Percentiles rank a stretch among this genome's conserved stretches.
Evolutionary conservation across 2,797 vertebrate genomes (phyloP).

Genomic region (Poeciliopsis presidionis): DNA sequence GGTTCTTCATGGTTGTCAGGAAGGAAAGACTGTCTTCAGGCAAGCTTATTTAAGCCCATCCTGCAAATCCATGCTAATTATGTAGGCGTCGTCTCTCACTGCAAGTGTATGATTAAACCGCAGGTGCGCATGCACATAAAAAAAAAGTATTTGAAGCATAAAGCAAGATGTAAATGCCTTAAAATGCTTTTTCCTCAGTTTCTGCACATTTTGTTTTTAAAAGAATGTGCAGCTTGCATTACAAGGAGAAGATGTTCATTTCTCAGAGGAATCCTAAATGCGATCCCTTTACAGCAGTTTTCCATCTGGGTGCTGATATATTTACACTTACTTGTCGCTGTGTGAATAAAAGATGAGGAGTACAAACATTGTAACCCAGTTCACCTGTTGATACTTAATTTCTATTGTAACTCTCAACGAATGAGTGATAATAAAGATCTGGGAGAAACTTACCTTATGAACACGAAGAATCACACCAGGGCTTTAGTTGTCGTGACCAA

Average conservation of each 20-base stretch:
- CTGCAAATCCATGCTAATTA: constrained; percentile 36
- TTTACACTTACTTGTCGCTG: neutral
- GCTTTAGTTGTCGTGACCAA: constrained; percentile 13
- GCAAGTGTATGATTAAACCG: constrained; percentile 18
- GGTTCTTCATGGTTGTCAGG: constrained; percentile 4
- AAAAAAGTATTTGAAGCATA: constrained; percentile 12
- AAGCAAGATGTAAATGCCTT: constrained; percentile 35
- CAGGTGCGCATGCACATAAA: constrained; percentile 25
- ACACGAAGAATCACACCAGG: constrained; percentile 10
- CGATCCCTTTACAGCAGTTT: neutral
- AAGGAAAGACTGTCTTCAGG: constrained; percentile 20
- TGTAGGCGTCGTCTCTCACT: neutral
- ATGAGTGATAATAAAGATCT: neutral
- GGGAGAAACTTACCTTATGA: neutral
- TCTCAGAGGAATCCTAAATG: neutral
- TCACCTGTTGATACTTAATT: neutral
- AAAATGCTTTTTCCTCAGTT: constrained; percentile 20
- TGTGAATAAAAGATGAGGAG: neutral
- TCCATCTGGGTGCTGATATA: neutral
- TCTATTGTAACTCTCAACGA: neutral
- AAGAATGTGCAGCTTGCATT: neutral
- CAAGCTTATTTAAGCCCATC: constrained; percentile 30
- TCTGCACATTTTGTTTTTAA: constrained; percentile 26
- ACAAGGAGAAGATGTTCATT: neutral
- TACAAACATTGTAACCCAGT: constrained; percentile 5